A percentile compares a stretch with the other conserved stretches of the same genome.
phyloP scores from a whole-genome alignment of 2,888 invertebrate species.

The Portevinia maculata region DNA sequence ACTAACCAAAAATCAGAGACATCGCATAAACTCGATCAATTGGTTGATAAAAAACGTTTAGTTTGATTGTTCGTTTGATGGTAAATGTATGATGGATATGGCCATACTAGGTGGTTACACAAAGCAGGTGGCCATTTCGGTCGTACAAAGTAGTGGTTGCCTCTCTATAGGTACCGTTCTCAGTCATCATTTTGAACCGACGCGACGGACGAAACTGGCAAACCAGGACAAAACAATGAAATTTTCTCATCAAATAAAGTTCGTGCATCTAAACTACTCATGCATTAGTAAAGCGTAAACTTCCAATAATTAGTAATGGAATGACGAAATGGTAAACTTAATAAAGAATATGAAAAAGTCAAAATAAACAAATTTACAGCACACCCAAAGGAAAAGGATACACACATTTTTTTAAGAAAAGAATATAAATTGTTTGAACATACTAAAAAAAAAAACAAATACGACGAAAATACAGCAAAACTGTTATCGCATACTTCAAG shows the following conservation, averaged over 20 bases:
- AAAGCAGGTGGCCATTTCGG: no score
- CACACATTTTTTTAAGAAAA: conserved; percentile 7
- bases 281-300: conserved; percentile 54
- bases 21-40: no score
- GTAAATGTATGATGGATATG: no score
- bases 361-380: conserved; percentile 16
- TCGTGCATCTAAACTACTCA: conserved; percentile 37
- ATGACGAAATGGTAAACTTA: conserved; percentile 41
- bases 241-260: conserved; percentile 23
- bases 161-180: no score
- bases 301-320: conserved; percentile 59
- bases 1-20: no score
- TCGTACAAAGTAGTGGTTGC: no score
- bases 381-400: conserved; percentile 54
- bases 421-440: conserved; percentile 21
- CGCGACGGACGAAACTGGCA: no score
- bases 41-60: no score
- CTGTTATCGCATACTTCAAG: conserved; percentile 80
- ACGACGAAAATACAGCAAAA: conserved; percentile 37
- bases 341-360: conserved; percentile 45
- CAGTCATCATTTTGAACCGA: no score
- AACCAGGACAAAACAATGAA: background rate
- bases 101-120: no score
- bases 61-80: no score
- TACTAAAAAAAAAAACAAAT: conserved; percentile 18